phyloP scores from a whole-genome alignment of 2,888 invertebrate genomes.

The Sceliomorpha sp. region DNA sequence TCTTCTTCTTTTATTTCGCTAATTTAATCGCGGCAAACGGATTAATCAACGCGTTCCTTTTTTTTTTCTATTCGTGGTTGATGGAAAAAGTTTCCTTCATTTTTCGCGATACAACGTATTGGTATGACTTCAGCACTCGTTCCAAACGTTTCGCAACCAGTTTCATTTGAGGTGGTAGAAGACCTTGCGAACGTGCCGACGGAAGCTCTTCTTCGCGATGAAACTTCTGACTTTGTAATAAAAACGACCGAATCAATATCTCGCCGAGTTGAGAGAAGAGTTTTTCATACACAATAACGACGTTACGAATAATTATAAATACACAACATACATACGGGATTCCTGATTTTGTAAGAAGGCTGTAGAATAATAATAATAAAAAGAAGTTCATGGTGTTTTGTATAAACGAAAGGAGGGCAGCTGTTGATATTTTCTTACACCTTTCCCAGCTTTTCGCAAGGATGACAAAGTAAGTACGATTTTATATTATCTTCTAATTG shows the following conservation, averaged over 20 bases:
- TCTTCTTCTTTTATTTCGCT: no score
- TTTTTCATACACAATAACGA: conserved; percentile 50
- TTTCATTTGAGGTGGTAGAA: conserved; percentile 38
- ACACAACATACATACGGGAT: conserved; percentile 59
- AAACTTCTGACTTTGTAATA: conserved; percentile 48
- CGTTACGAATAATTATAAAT: conserved; percentile 49
- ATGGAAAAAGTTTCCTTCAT: not conserved
- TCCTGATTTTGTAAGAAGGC: conserved; percentile 72
- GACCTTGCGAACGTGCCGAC: conserved; percentile 43
- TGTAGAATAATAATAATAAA: conserved; percentile 46
- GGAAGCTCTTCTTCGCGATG: conserved; percentile 45
- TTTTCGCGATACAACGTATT: conserved; percentile 15
- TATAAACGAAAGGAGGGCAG: conserved; percentile 18
- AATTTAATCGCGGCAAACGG: no score
- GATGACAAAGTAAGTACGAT: no score
- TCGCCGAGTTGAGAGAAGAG: conserved; percentile 42
- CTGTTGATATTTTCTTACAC: no score
- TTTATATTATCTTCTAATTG: no score
- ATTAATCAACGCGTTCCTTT: no score
- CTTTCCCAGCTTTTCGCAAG: no score
- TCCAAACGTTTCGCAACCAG: conserved; percentile 33
- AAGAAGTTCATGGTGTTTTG: conserved; percentile 51
- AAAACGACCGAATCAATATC: conserved; percentile 50
- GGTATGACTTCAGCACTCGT: conserved; percentile 39
- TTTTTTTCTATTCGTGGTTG: no score